Base-by-base conservation (phyloP, 2,113 vertebrate species). In the Sturnira hondurensis region DNA sequence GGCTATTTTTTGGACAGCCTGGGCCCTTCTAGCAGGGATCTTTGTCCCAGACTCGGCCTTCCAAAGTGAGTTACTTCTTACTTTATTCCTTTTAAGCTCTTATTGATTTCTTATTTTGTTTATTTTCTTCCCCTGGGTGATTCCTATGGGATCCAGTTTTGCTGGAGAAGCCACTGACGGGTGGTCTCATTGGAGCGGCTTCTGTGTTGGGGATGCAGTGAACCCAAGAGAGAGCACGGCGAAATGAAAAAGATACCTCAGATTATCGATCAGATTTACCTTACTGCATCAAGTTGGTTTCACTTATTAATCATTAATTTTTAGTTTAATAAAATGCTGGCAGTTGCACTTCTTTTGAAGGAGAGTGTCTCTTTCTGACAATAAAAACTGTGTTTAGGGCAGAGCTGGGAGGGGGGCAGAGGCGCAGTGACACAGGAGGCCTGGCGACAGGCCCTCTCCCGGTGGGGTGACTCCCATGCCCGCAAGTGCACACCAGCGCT, bases 41-140 rank as follows among this genome's bases (percentile, higher is more conserved):
- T 4, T 78, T 71, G 19, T 36, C 11, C 41, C 38, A 47, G 22
- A 38, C 52, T 54, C 80, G 31, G 78, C 11, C 47, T 94, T 85
- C 33, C 43, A 86, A 31, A 41, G 41, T 1, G 17, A 83, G 24
- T 54, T 20, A 2, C 33, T 80, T 91, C 90, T 47, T 54, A 56
- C 71, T 91, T 89, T 54, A 68, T 73, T 88, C 38, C 45, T 92
- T 85, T 65, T 71, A 78, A 80, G 61, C 22, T 77, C 63, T 6
- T 70, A 68, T 73, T 61, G 47, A 71, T 78, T 54, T 68, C 65
- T 78, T 47, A 15, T 88, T 63, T 93, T 28, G 50, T 47, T 86
- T 28, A 9, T 78, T 90, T 89, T 65, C 33, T 19, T 1, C 19
- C 61, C 31, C 38, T 43, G 58, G 38, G 33, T 1, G 1, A 31